Evolutionary conservation across 2,113 vertebrate species (phyloP).

Genomic region (Mus pahari): DNA sequence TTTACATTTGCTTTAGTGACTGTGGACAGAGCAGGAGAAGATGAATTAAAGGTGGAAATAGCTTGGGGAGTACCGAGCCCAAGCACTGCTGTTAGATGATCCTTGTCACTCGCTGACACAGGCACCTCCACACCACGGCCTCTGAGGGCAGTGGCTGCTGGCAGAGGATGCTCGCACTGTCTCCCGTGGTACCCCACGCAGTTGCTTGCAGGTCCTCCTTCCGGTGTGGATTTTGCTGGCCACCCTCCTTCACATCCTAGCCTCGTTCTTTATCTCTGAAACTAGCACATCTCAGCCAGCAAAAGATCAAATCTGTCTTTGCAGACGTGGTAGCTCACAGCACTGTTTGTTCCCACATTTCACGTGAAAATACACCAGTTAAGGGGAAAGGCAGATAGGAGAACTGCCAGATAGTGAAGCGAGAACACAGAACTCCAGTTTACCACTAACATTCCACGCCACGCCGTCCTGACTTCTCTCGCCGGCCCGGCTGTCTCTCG

Average conservation of each 20-base stretch:
- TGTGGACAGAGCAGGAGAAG: conserved; percentile 21
- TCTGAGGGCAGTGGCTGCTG: accelerated
- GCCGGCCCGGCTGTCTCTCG: neutral
- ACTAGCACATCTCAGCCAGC: neutral
- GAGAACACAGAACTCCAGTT: neutral
- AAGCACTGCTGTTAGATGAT: neutral
- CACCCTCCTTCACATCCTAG: neutral
- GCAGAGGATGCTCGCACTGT: neutral
- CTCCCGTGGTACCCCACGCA: neutral
- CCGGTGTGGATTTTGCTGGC: neutral
- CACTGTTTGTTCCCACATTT: neutral
- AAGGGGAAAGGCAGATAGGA: neutral
- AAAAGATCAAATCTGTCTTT: conserved; percentile 38
- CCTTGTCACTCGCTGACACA: neutral
- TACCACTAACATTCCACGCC: accelerated
- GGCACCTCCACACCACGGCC: neutral
- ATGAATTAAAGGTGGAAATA: neutral
- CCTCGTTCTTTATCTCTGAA: neutral
- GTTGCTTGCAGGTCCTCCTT: neutral
- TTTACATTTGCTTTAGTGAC: neutral
- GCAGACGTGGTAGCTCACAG: neutral
- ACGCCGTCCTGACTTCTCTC: neutral
- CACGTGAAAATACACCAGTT: neutral
- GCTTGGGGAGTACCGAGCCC: neutral
- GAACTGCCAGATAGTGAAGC: neutral